Evolutionary conservation across 2,113 vertebrate species (phyloP).

Genomic region (Anser brachyrhynchus): DNA sequence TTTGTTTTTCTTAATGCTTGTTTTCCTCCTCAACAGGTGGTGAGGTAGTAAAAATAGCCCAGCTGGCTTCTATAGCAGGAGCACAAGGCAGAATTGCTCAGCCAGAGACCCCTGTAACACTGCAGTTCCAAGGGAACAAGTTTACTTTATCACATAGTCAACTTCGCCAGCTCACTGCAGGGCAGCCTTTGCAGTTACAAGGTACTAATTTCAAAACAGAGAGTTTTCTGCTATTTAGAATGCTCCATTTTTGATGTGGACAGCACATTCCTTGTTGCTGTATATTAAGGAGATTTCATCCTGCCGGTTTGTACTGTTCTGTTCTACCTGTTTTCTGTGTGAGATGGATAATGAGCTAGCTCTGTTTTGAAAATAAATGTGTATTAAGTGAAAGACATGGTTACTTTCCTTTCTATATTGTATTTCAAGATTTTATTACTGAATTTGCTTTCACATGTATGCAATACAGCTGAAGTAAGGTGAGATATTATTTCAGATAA

Average conservation of each 20-base stretch:
- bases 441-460: not conserved
- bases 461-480: not conserved
- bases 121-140: slow-evolving; percentile 95
- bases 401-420: not conserved
- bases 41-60: slow-evolving; percentile 89
- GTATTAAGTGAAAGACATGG: not conserved
- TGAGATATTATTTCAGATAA: not conserved
- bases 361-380: not conserved
- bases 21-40: slow-evolving; percentile 79
- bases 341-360: not conserved
- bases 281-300: not conserved
- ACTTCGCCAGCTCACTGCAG: slow-evolving; percentile 91
- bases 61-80: slow-evolving; percentile 86
- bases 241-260: slow-evolving; percentile 44
- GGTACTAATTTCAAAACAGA: slow-evolving; percentile 71
- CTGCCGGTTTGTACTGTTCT: not conserved
- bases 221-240: not conserved
- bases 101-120: slow-evolving; percentile 89
- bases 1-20: not conserved
- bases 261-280: rapidly evolving
- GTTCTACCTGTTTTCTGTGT: not conserved
- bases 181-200: slow-evolving; percentile 92
- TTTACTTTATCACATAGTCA: slow-evolving; percentile 92
- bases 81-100: slow-evolving; percentile 86
- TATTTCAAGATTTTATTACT: not conserved